Base-by-base conservation (phyloP, 23 tunicate species). In the Phallusia fumigata region DNA sequence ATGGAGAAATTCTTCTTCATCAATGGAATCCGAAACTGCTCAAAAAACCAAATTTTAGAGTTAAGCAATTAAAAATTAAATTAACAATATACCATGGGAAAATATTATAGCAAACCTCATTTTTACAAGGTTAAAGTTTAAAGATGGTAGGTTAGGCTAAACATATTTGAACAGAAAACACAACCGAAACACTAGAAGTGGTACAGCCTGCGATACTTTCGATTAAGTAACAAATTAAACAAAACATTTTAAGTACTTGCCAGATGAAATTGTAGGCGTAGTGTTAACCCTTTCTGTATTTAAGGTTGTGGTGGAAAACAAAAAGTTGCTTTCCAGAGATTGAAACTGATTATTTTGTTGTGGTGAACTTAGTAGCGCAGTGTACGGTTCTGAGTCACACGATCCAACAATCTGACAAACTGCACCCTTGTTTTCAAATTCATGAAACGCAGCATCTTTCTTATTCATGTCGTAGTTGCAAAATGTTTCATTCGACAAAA, bases 1-100 rank as follows among this genome's bases (percentile, higher is more conserved):
- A 30, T 81, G 34, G 3, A 81, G 32, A 65, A 81, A 81, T 65
- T 81, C 77, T 69, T 81, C 85, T 34, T 81, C 85, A 28, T 75
- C 52, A 19, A 35, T 44, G 31, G 77, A 64, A 34, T 80, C 74
- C 1, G 83, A n/a, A 65, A 85, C 69, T 58, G 16, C n/a, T n/a
- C 13, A 21, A 21, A 58, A 58, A 58, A 58, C n/a, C n/a, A n/a
- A n/a, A n/a, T n/a, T n/a, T n/a, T n/a, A n/a, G n/a, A n/a, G n/a
- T n/a, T n/a, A n/a, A n/a, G n/a, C n/a, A n/a, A n/a, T n/a, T n/a
- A n/a, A n/a, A n/a, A n/a, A n/a, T n/a, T n/a, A n/a, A n/a, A n/a
- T n/a, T n/a, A n/a, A n/a, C n/a, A n/a, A n/a, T n/a, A n/a, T n/a
- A n/a, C n/a, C n/a, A n/a, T n/a, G n/a, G n/a, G n/a, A n/a, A n/a